Evolutionary conservation across 1,140 invertebrate species (phyloP), one percentile per base, ranked within the genome.

Genomic region (Diachasmimorpha longicaudata): DNA sequence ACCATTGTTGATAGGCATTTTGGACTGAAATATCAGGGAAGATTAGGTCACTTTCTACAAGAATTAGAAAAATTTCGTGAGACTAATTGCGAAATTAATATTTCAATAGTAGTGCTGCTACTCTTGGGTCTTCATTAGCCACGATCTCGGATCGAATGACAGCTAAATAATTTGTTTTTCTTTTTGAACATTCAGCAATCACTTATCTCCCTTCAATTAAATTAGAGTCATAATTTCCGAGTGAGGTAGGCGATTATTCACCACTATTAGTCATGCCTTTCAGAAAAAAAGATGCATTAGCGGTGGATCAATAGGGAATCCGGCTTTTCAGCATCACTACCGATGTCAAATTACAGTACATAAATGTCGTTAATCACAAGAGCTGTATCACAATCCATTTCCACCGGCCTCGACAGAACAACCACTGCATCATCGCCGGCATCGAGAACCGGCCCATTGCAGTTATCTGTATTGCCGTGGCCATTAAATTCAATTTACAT

Each of bases 401-500:
- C 69, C 74, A 70, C 66, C 31, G 19, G 10, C 66, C 66, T 68
- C 66, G 31, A 58, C 16, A n/a, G 31, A 58, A 58, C n/a, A 6
- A 14, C 2, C 36, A 36, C 36, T 55, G 42, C 21, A 69, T 69
- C 42, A 46, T 52, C 67, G 11, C 21, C 11, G 68, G 13, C 14
- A 70, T 37, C 66, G 25, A 68, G 66, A 68, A 37, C 36, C 25
- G n/a, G 25, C 31, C 31, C 8, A 36, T 37, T 68, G 36, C 66
- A 81, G 81, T 83, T 85, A 84, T 82, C 79, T 81, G 75, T 78
- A 81, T 77, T 79, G 80, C 74, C 75, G 67, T 72, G 74, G 71
- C 79, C 78, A 83, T 85, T 83, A 85, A 84, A 85, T 85, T 82
- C 81, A 83, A 85, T 85, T 85, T 84, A 84, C 84, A 85, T 84